Percentiles rank a stretch among this genome's conserved stretches.
Conservation (phyloP, 2,113 vertebrate species). For the Plecotus auritus region DNA sequence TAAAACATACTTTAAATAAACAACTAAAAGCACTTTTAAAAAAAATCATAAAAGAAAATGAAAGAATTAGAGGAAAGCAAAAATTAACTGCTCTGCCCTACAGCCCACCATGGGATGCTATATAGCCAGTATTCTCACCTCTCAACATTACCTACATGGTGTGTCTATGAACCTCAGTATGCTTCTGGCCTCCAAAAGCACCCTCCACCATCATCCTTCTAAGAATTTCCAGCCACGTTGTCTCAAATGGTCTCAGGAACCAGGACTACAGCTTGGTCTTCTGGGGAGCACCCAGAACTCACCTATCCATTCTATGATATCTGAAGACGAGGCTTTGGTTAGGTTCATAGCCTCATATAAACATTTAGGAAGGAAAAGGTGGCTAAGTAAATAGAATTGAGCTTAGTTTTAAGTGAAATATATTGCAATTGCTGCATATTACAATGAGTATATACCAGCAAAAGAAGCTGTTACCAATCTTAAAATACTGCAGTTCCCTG, state of each 20-base stretch:
- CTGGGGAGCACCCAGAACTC: neutral
- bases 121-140: rapidly evolving
- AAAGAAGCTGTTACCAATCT: constrained; percentile 30
- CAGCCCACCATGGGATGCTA: rapidly evolving
- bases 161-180: neutral
- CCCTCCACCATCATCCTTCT: neutral
- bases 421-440: neutral
- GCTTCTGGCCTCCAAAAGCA: neutral
- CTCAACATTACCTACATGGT: no score
- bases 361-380: neutral
- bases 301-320: neutral
- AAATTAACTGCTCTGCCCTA: neutral
- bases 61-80: neutral
- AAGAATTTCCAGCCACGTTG: neutral
- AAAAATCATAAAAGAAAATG: neutral
- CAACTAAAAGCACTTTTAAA: neutral
- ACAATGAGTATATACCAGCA: neutral
- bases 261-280: neutral
- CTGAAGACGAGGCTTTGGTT: neutral
- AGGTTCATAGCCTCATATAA: neutral
- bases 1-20: constrained; percentile 19
- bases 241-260: neutral
- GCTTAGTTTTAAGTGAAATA: neutral
- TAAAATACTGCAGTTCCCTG: constrained; percentile 11
- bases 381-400: neutral